Base-by-base conservation (phyloP, 2,113 vertebrate species). In the Chinchilla lanigera region DNA sequence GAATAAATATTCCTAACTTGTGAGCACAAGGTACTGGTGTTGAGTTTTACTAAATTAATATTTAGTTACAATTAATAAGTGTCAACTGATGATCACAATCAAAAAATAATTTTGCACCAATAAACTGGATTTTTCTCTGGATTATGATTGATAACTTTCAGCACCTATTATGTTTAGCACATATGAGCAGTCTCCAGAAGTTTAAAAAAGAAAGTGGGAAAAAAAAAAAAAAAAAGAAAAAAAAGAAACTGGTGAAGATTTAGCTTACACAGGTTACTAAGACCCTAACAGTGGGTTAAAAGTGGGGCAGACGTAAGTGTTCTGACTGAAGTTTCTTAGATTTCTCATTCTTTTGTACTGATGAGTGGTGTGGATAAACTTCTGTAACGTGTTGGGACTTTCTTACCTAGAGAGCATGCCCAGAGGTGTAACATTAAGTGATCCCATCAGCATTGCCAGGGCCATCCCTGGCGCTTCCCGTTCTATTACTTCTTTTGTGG, bases 401-500 rank as follows among this genome's bases (percentile, higher is more conserved):
- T 89, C 98, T 99, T 99, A 99, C 99, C 99, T 99, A 99, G 99
- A 99, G 90, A 99, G 99, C 99, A 99, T 99, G 98, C 99, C 99
- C 86, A 99, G 98, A 89, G 99, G 99, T 95, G 99, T 99, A 97
- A 99, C 99, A 98, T 99, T 99, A 97, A 99, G 99, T 28, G 99
- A 99, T 98, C 99, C 99, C 99, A 99, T 99, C 98, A 99, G 99
- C 99, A 99, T 99, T 96, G 99, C 99, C 97, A 99, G 98, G 95
- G 99, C 99, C 99, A 99, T 99, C 54, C 99, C 99, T 86, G 99
- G 99, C 47, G 99, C 99, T 98, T 99, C 99, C 95, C 99, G 99
- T 98, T 99, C 99, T 89, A 99, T 99, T 98, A 99, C 99, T 98
- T 99, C 99, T 98, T 99, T 99, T 98, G 99, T 99, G 96, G 99